Percentiles rank a stretch among this genome's conserved stretches.
Evolutionary conservation across 2,113 vertebrate genomes (phyloP).

Genomic region (Coptodon bakossiorum): DNA sequence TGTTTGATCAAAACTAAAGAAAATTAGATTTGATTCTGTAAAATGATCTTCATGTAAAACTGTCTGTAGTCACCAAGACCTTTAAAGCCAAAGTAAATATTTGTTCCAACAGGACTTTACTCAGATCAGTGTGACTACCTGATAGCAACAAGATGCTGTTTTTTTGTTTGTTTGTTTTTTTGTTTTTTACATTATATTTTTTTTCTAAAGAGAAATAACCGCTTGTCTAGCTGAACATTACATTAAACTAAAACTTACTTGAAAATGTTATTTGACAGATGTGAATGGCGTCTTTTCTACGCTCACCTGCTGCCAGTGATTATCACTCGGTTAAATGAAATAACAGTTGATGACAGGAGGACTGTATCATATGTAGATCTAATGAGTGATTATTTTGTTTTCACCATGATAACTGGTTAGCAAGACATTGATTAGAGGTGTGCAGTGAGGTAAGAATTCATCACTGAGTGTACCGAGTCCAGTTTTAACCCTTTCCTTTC

Average conservation of each 20-base stretch:
- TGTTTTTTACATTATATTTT: background rate
- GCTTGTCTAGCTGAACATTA: background rate
- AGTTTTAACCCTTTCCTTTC: background rate
- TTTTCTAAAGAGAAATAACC: background rate
- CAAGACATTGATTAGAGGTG: background rate
- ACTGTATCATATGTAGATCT: background rate
- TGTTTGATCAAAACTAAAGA: background rate
- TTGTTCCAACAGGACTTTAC: background rate
- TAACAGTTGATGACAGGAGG: background rate
- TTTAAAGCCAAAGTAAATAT: background rate
- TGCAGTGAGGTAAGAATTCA: background rate
- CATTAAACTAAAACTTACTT: background rate
- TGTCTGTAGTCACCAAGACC: background rate
- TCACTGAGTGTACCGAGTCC: background rate
- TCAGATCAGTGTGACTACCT: background rate
- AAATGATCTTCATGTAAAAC: background rate
- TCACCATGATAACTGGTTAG: background rate
- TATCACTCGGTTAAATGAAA: background rate
- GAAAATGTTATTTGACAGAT: background rate
- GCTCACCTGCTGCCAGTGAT: background rate
- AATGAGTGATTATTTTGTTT: background rate
- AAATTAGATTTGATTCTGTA: background rate
- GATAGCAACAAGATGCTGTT: background rate
- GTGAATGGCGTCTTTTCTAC: background rate
- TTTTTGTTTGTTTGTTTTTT: background rate